Evolutionary conservation across 2,113 vertebrate species (phyloP), one percentile per base, ranked within the genome.

Genomic region (Stegostoma tigrinum): DNA sequence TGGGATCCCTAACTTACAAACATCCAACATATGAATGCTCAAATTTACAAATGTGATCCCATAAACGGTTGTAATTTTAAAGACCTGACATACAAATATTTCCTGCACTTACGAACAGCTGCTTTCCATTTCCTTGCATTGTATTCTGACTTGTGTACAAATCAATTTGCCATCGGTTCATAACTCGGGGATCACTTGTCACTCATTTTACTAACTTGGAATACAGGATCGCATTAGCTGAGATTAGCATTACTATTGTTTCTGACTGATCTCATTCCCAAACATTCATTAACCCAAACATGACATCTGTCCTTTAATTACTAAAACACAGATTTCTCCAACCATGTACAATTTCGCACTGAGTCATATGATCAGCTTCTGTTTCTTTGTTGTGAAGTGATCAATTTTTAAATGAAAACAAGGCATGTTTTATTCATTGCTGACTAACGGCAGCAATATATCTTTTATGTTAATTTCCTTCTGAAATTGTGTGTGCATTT

Each of bases 321-420:
- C 55, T 91, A 91, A 91, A n/a, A n/a, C 64, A n/a, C 52, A 91
- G 55, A 64, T 64, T 91, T 91, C 30, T n/a, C 87, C 52, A 91
- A 19, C 34, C 30, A 91, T 38, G 55, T 64, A 34, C 27, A 55
- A 91, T 91, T 91, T 91, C 5, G n/a, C 55, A 91, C 55, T n/a
- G 55, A 91, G 52, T 61, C 87, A 64, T 91, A 61, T 61, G 87
- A 91, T 55, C 87, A 64, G 64, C 64, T 91, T 91, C 55, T 64
- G 10, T n/a, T 91, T 34, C 52, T n/a, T 61, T 61, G 30, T 19
- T 89, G 55, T 64, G 87, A 64, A 91, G 87, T 64, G 87, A 15
- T 5, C 34, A 64, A 15, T 61, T 91, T 64, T 27, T 89, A 89
- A 89, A 89, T 55, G 48, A 89, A 89, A 89, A 55, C 48, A 89